phyloP scores from a whole-genome alignment of 2,797 vertebrate genomes.

The Tinamus major region DNA sequence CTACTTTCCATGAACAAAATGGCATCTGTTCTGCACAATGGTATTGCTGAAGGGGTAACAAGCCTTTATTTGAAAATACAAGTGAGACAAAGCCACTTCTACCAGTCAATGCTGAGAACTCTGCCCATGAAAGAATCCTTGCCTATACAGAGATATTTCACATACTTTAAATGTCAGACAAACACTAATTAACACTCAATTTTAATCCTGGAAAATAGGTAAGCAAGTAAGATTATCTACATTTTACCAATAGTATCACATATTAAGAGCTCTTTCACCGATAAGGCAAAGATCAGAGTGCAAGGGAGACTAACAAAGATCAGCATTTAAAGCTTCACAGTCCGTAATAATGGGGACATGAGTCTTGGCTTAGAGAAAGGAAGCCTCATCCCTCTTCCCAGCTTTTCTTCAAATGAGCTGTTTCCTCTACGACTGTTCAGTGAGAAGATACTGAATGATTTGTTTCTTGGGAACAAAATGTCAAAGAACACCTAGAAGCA shows the following conservation, averaged over 20 bases:
- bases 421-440: neutral
- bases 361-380: neutral
- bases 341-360: neutral
- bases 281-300: neutral
- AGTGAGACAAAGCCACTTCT: neutral
- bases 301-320: neutral
- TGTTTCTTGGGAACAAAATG: neutral
- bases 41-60: neutral
- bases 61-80: neutral
- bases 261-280: neutral
- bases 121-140: neutral
- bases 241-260: neutral
- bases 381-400: neutral
- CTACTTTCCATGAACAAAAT: neutral
- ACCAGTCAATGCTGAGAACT: neutral
- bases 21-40: neutral
- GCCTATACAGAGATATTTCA: accelerated
- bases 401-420: neutral
- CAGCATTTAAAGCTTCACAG: neutral
- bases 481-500: neutral
- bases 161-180: neutral
- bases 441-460: neutral
- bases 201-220: neutral
- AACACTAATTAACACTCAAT: neutral
- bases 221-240: neutral